Conservation (phyloP, 2,113 vertebrate genomes). For the Notarius lentiginosus region DNA sequence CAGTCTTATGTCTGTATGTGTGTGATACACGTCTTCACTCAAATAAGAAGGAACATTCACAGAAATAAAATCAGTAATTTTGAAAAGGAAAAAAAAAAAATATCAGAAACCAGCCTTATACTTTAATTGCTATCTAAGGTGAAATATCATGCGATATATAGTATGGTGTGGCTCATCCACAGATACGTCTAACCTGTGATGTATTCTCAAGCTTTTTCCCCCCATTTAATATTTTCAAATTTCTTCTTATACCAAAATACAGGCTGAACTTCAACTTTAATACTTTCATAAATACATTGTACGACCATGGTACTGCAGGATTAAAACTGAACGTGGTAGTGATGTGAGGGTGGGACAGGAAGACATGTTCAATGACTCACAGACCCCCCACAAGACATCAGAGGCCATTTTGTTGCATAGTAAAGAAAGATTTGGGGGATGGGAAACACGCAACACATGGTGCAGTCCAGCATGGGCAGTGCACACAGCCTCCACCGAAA, state of each 20-base stretch:
- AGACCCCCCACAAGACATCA: slow-evolving; percentile 68
- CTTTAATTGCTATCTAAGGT: slow-evolving; percentile 80
- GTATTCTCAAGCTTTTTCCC: slow-evolving; percentile 1
- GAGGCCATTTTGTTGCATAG: slow-evolving; percentile 86
- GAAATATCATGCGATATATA: slow-evolving; percentile 79
- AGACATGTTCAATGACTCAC: slow-evolving; percentile 77
- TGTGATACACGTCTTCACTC: slow-evolving; percentile 77
- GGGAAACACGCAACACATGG: slow-evolving; percentile 64
- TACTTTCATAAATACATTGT: slow-evolving; percentile 60
- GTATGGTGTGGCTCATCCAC: slow-evolving; percentile 38
- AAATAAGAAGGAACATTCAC: slow-evolving; percentile 59
- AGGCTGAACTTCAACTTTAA: slow-evolving; percentile 43
- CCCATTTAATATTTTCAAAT: slow-evolving; percentile 8
- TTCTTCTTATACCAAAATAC: slow-evolving; percentile 30
- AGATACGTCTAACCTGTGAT: slow-evolving; percentile 30
- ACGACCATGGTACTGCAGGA: slow-evolving; percentile 77
- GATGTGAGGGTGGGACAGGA: slow-evolving; percentile 71
- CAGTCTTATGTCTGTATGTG: slow-evolving; percentile 73
- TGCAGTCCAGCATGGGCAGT: slow-evolving; percentile 31
- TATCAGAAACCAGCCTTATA: slow-evolving; percentile 79
- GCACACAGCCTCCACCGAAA: slow-evolving; percentile 40
- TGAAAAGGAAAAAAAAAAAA: slow-evolving; percentile 72
- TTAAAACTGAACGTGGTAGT: slow-evolving; percentile 53
- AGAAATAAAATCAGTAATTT: slow-evolving; percentile 69
- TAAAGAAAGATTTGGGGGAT: slow-evolving; percentile 80